Conservation (phyloP, 2,888 invertebrate genomes). For the Desoria tigrina region DNA sequence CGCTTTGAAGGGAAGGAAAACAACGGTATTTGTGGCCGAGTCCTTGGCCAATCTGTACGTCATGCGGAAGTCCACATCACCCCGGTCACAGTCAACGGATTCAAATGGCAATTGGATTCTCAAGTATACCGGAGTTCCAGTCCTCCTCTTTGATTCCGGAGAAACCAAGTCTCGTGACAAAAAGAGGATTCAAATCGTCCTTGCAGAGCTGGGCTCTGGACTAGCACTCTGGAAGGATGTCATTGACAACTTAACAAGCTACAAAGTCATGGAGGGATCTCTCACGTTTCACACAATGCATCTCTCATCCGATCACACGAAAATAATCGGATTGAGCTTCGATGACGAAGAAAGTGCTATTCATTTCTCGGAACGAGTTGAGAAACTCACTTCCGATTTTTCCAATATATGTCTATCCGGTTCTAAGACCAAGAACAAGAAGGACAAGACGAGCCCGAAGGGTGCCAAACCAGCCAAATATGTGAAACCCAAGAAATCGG, state of each 20-base stretch:
- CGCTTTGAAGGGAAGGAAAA: slow-evolving; percentile 74
- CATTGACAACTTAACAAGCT: slow-evolving; percentile 75
- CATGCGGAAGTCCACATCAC: slow-evolving; percentile 59
- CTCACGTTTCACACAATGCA: slow-evolving; percentile 76
- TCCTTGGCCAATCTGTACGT: slow-evolving; percentile 73
- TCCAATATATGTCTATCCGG: slow-evolving; percentile 74
- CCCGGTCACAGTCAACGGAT: slow-evolving; percentile 53
- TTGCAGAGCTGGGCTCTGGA: slow-evolving; percentile 77
- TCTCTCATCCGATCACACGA: slow-evolving; percentile 73
- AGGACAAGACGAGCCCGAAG: slow-evolving; percentile 49
- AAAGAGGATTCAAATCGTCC: slow-evolving; percentile 68
- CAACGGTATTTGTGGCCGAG: slow-evolving; percentile 74
- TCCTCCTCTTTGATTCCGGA: slow-evolving; percentile 74
- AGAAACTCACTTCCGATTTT: slow-evolving; percentile 71
- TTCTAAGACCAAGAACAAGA: slow-evolving; percentile 63
- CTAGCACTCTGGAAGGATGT: slow-evolving; percentile 80
- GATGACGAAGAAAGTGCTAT: slow-evolving; percentile 72
- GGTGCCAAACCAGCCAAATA: slow-evolving; percentile 50
- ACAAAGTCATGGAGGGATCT: slow-evolving; percentile 61
- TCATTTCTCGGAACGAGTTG: slow-evolving; percentile 70
- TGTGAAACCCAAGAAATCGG: slow-evolving; percentile 68
- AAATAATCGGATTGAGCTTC: slow-evolving; percentile 76
- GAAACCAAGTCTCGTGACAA: slow-evolving; percentile 70
- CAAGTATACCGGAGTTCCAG: slow-evolving; percentile 75
- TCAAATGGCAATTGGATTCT: slow-evolving; percentile 65